Percentiles rank a stretch among this genome's conserved stretches.
Conservation (phyloP, 1,140 invertebrate genomes). For the Yoshiicerus persimilis region DNA sequence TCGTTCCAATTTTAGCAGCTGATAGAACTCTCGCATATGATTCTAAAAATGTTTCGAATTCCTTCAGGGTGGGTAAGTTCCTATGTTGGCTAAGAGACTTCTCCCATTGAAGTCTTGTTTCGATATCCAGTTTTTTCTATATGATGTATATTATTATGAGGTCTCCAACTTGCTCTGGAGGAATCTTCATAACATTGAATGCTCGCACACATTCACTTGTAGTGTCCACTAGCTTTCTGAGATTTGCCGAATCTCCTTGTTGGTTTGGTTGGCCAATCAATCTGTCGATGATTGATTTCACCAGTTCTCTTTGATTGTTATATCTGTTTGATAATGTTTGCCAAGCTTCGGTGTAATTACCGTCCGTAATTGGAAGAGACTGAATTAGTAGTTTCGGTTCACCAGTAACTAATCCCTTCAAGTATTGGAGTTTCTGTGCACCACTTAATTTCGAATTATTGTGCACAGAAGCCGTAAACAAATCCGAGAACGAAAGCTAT, state of each 20-base stretch:
- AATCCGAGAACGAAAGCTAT: no score
- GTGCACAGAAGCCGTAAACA: no score
- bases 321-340: neutral
- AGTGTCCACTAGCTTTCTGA: neutral
- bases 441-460: no score
- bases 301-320: neutral
- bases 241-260: neutral
- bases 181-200: neutral
- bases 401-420: neutral
- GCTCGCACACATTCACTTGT: neutral
- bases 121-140: neutral
- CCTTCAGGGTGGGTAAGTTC: no score
- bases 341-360: neutral
- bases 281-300: neutral
- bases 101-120: neutral
- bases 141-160: neutral
- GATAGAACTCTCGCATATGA: no score
- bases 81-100: no score
- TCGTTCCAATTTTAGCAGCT: neutral
- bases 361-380: neutral
- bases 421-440: neutral
- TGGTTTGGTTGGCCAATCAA: neutral
- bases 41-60: no score
- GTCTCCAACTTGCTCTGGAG: neutral
- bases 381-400: neutral